A percentile compares a stretch with the other conserved stretches of the same genome.
Evolutionary conservation across 2,888 invertebrate genomes (phyloP).

Genomic region (Hemicrepidius hirtus): DNA sequence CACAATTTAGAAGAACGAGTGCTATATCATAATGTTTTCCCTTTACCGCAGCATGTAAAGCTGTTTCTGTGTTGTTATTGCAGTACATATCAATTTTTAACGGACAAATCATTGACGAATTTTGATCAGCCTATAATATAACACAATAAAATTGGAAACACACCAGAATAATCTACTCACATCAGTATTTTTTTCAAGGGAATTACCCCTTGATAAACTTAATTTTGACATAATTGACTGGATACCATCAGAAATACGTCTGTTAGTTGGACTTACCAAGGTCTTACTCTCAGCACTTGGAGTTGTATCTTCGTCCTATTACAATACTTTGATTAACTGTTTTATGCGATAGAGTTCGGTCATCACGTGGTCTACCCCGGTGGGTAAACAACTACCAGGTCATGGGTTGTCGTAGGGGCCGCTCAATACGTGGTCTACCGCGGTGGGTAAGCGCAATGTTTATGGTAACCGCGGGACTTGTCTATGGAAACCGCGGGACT

Average conservation of each 20-base stretch:
- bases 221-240: constrained; percentile 91
- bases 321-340: too few species aligned
- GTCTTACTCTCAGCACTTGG: constrained; percentile 64
- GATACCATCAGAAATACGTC: constrained; percentile 90
- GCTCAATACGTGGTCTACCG: too few species aligned
- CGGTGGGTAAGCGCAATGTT: too few species aligned
- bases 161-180: constrained; percentile 55
- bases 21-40: constrained; percentile 84
- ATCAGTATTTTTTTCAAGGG: constrained; percentile 69
- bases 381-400: too few species aligned
- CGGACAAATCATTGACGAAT: constrained; percentile 78
- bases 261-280: constrained; percentile 76
- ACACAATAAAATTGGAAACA: not conserved
- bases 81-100: constrained; percentile 84
- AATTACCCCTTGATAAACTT: constrained; percentile 77
- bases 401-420: too few species aligned
- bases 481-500: too few species aligned
- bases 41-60: constrained; percentile 87
- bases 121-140: constrained; percentile 61
- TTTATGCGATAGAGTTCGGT: too few species aligned
- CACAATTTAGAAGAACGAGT: constrained; percentile 81
- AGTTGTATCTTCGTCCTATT: constrained; percentile 70
- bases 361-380: too few species aligned
- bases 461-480: too few species aligned
- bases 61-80: constrained; percentile 86